Evolutionary conservation across 2,888 invertebrate species (phyloP).

Genomic region (Epistrophe grossulariae): DNA sequence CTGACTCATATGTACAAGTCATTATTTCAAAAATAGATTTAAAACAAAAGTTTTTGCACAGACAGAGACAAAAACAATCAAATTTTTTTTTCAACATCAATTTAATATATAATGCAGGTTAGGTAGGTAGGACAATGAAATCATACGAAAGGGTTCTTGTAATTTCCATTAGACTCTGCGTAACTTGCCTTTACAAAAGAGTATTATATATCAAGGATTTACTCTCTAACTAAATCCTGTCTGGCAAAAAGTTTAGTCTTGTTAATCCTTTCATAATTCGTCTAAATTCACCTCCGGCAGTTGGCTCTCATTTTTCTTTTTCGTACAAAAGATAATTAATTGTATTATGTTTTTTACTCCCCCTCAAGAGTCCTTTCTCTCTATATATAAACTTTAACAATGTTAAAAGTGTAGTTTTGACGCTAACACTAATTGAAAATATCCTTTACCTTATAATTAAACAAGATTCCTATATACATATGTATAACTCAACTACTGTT

Average conservation of each 20-base stretch:
- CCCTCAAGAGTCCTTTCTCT: not conserved
- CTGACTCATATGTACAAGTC: not conserved
- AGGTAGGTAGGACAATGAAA: not conserved
- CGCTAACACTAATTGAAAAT: slow-evolving; percentile 34
- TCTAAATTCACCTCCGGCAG: not conserved
- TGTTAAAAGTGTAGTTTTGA: slow-evolving; percentile 17
- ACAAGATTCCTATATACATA: not conserved
- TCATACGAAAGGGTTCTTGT: not conserved
- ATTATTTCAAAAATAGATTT: slow-evolving; percentile 16
- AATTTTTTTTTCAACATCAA: not conserved
- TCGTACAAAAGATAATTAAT: slow-evolving; percentile 3
- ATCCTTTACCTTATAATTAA: slow-evolving; percentile 9
- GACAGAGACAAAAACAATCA: not conserved
- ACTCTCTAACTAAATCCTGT: not conserved
- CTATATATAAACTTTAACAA: slow-evolving; percentile 15
- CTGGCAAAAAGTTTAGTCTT: slow-evolving; percentile 8
- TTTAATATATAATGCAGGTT: not conserved
- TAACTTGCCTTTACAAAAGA: not conserved
- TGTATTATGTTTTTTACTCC: slow-evolving; percentile 2
- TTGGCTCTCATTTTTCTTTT: not conserved
- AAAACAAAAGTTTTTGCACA: not conserved
- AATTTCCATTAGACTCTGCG: slow-evolving; percentile 5
- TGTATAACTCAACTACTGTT: not conserved
- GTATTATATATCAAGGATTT: not conserved
- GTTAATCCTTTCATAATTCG: not conserved